Conservation (phyloP, 2,113 vertebrate species). For the Hippocampus abdominalis region DNA sequence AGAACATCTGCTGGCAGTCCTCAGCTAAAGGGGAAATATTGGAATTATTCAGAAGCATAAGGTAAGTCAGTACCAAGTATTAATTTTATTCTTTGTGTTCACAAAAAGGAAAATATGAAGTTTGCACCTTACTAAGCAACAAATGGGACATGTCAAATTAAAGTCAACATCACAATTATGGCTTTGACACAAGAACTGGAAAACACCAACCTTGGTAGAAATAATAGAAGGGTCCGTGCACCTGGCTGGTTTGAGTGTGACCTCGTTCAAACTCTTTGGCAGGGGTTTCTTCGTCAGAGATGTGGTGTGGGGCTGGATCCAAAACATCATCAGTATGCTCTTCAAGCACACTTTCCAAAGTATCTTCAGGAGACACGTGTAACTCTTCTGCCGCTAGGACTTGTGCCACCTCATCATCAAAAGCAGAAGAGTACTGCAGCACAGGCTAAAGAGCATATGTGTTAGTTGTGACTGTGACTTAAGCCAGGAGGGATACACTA, state of each 20-base stretch:
- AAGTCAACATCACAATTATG: neutral
- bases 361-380: conserved; percentile 25
- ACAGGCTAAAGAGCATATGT: conserved; percentile 62
- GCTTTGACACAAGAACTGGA: neutral
- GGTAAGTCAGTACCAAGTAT: neutral
- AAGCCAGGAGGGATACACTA: neutral
- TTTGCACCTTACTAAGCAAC: neutral
- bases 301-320: conserved; percentile 44
- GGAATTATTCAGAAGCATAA: neutral
- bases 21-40: conserved; percentile 73
- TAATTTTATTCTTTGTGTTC: neutral
- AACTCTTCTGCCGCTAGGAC: conserved; percentile 53
- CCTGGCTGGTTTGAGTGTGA: conserved; percentile 53
- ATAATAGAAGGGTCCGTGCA: conserved; percentile 88
- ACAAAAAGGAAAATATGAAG: neutral
- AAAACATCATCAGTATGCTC: conserved; percentile 40
- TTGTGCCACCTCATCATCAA: conserved; percentile 83
- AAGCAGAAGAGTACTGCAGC: conserved; percentile 84
- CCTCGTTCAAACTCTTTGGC: conserved; percentile 50
- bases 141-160: neutral
- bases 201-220: conserved; percentile 89
- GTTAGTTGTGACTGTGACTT: neutral
- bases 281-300: conserved; percentile 45
- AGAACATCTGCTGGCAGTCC: conserved; percentile 96
- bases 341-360: conserved; percentile 64